These are phyloP conservation scores for Operophtera brumata DNA, from an alignment of 2,888 invertebrate species.

Conservation along the genomic window DNA sequence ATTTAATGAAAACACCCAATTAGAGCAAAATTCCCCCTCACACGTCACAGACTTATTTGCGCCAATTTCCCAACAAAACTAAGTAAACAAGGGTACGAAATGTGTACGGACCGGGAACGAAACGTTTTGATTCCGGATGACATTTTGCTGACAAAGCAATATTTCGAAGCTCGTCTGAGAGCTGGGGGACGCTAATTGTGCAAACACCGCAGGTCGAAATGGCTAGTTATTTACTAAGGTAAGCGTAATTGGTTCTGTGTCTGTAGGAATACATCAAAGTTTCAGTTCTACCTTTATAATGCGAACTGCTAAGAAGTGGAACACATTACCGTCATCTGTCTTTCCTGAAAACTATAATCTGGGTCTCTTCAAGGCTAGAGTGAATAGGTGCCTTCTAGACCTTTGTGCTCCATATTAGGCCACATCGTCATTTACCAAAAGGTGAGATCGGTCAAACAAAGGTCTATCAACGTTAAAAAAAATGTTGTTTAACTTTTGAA, in stretches of 20 bases:
- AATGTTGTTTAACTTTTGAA: too few species aligned
- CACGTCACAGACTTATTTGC: slow-evolving; percentile 33
- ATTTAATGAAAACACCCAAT: slow-evolving; percentile 36
- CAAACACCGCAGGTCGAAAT: slow-evolving; percentile 41
- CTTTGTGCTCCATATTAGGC: too few species aligned
- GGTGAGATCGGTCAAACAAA: too few species aligned
- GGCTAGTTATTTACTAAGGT: slow-evolving; percentile 33
- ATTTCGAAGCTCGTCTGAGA: slow-evolving; percentile 35
- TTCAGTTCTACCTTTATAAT: too few species aligned
- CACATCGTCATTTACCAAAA: too few species aligned
- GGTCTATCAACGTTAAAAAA: too few species aligned
- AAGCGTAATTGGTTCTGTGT: slow-evolving; percentile 18
- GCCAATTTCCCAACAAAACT: slow-evolving; percentile 39
- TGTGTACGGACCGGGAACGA: slow-evolving; percentile 22
- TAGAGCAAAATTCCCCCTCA: slow-evolving; percentile 35
- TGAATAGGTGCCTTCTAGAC: too few species aligned
- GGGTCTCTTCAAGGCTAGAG: too few species aligned
- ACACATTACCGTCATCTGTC: too few species aligned
- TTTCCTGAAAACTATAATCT: too few species aligned
- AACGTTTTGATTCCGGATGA: slow-evolving; percentile 45
- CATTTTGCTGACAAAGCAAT: slow-evolving; percentile 44
- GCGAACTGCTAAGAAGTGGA: too few species aligned
- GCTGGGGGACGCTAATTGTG: slow-evolving; percentile 49
- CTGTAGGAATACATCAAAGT: too few species aligned
- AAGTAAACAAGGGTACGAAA: slow-evolving; percentile 37